Evolutionary conservation across 2,113 vertebrate genomes (phyloP).

Genomic region (Gallinago media): DNA sequence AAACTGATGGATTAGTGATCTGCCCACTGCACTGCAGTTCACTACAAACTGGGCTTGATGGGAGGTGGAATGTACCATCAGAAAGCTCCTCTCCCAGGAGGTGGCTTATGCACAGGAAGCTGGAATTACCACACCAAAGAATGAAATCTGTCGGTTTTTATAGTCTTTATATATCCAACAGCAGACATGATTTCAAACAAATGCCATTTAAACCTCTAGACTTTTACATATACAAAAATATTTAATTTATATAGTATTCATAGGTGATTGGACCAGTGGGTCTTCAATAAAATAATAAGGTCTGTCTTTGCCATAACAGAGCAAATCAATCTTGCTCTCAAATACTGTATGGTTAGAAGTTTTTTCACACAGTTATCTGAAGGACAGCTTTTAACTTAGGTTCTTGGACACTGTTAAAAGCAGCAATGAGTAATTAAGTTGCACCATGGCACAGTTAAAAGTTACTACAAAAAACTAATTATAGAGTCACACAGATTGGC

Average conservation of each 20-base stretch:
- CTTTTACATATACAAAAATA: conserved; percentile 57
- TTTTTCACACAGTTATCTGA: neutral
- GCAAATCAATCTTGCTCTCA: neutral
- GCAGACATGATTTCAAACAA: neutral
- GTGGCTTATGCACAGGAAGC: neutral
- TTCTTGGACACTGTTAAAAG: neutral
- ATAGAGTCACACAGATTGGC: neutral
- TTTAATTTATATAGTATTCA: conserved; percentile 19
- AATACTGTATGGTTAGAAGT: neutral
- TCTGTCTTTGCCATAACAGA: neutral
- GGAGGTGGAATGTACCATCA: fast-evolving
- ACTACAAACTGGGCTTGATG: neutral
- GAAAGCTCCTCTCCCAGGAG: neutral
- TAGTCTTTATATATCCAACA: neutral
- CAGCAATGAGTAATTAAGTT: neutral
- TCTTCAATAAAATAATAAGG: neutral
- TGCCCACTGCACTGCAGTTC: neutral
- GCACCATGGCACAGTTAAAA: neutral
- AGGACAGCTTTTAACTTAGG: neutral
- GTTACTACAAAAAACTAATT: neutral
- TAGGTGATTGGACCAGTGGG: neutral
- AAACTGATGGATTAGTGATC: neutral
- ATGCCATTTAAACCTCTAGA: neutral
- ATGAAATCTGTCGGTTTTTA: neutral
- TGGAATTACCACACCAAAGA: neutral